Conservation (phyloP, 1,140 invertebrate species). For the Macrocentrus cingulum region DNA sequence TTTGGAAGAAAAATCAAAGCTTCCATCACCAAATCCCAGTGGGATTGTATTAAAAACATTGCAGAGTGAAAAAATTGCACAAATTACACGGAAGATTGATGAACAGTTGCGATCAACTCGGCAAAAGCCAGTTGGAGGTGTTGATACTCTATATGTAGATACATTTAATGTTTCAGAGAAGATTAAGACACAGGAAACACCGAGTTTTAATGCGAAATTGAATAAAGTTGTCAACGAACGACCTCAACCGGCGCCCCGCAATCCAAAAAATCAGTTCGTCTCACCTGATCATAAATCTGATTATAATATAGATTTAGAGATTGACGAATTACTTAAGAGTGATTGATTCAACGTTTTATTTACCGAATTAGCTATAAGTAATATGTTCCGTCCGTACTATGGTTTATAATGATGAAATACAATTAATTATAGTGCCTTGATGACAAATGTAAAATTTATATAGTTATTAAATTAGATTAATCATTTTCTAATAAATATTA, state of each 20-base stretch:
- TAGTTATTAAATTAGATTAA: no score
- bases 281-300: conserved; percentile 28
- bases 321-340: conserved; percentile 46
- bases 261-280: conserved; percentile 11
- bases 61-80: conserved; percentile 45
- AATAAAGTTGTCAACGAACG: neutral
- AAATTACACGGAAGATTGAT: conserved; percentile 46
- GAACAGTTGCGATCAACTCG: conserved; percentile 41
- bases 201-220: conserved; percentile 20
- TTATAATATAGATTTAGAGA: conserved; percentile 46
- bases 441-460: no score
- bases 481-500: no score
- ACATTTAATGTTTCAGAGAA: conserved; percentile 29
- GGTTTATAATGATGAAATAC: no score
- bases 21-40: conserved; percentile 23
- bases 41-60: conserved; percentile 41
- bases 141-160: conserved; percentile 50
- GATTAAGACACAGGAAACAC: neutral
- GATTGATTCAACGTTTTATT: conserved; percentile 34
- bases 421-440: no score
- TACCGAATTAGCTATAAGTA: no score
- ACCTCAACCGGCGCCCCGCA: conserved; percentile 37
- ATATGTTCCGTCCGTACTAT: no score
- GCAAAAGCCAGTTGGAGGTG: conserved; percentile 42
- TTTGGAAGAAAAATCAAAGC: conserved; percentile 11